Percentiles rank a stretch among this genome's conserved stretches.
phyloP scores from a whole-genome alignment of 2,888 invertebrate genomes.

The Hydriomena furcata region DNA sequence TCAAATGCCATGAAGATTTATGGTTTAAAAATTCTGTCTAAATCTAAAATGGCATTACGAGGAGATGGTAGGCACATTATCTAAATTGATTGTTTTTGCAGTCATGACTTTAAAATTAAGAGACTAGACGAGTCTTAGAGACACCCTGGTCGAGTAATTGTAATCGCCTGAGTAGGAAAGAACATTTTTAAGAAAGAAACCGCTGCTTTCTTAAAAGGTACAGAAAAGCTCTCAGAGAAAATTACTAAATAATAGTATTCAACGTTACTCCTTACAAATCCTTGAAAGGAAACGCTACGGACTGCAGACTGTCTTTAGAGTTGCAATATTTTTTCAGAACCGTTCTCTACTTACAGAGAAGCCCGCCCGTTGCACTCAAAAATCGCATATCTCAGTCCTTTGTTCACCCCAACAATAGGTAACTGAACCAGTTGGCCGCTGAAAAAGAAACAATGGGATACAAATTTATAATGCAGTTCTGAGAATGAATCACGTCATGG shows the following conservation, averaged over 20 bases:
- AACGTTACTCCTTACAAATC: slow-evolving; percentile 7
- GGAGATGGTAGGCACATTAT: too few relatives aligned
- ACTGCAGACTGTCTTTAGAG: slow-evolving; percentile 3
- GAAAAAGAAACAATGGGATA: slow-evolving; percentile 75
- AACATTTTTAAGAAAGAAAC: not conserved
- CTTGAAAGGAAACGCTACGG: slow-evolving; percentile 5
- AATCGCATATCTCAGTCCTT: slow-evolving; percentile 68
- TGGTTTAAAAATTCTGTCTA: too few relatives aligned
- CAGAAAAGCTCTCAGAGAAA: slow-evolving; percentile 4
- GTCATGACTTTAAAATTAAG: too few relatives aligned
- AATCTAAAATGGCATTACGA: too few relatives aligned
- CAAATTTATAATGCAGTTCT: slow-evolving; percentile 79
- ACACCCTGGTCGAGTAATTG: too few relatives aligned
- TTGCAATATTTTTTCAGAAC: slow-evolving; percentile 21
- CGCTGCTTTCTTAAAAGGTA: not conserved
- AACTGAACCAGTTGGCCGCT: slow-evolving; percentile 67
- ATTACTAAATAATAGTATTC: slow-evolving; percentile 1
- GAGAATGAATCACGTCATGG: slow-evolving; percentile 76
- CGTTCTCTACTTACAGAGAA: slow-evolving; percentile 40
- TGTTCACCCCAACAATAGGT: slow-evolving; percentile 72
- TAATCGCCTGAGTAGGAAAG: too few relatives aligned
- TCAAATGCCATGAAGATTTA: too few relatives aligned
- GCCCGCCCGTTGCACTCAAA: slow-evolving; percentile 54
- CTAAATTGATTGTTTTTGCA: too few relatives aligned
- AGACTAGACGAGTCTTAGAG: too few relatives aligned